A percentile compares a stretch with the other conserved stretches of the same genome.
Evolutionary conservation across 1,140 invertebrate species (phyloP).

Genomic region (Nephila pilipes): DNA sequence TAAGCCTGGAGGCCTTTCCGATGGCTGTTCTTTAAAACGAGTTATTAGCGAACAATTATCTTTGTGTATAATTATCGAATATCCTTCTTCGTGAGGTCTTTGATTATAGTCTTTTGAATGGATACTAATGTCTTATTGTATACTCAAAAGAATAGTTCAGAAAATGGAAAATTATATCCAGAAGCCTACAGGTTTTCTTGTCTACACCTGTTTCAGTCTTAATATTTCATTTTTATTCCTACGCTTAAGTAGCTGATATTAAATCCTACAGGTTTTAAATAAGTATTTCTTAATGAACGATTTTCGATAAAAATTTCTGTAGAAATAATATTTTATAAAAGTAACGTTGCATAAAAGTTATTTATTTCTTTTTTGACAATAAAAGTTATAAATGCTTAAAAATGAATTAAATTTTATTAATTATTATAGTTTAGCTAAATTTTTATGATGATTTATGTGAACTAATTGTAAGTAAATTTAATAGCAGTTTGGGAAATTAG

Average conservation of each 20-base stretch:
- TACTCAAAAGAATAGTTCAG: not conserved
- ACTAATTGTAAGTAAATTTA: too few relatives aligned
- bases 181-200: not conserved
- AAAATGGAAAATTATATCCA: constrained; percentile 26
- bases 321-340: not conserved
- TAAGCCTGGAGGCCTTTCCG: not conserved
- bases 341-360: not conserved
- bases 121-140: constrained; percentile 52
- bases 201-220: not conserved
- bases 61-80: constrained; percentile 48
- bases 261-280: not conserved
- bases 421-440: too few relatives aligned
- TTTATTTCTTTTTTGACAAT: not conserved
- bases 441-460: too few relatives aligned
- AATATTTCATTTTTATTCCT: not conserved
- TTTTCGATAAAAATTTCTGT: not conserved
- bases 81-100: constrained; percentile 42
- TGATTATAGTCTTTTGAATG: constrained; percentile 66
- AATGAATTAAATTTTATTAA: too few relatives aligned
- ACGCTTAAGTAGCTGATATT: not conserved
- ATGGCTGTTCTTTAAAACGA: constrained; percentile 9
- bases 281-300: not conserved
- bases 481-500: too few relatives aligned
- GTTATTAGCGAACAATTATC: constrained; percentile 66
- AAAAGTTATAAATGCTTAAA: not conserved